Evolutionary conservation across 2,113 vertebrate genomes (phyloP).

Genomic region (Barbus barbus): DNA sequence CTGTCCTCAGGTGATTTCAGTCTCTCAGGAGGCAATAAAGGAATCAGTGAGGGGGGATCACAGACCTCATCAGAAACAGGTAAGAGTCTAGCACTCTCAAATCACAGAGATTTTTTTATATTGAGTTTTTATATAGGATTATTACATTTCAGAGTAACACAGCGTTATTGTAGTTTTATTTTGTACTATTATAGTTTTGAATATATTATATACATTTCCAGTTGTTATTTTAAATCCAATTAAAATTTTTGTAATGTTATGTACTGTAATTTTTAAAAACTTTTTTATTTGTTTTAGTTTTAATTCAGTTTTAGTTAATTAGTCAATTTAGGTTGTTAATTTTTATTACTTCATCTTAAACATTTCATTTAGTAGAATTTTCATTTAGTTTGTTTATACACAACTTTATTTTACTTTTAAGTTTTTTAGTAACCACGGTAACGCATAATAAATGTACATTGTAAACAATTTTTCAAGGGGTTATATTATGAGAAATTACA

Average conservation of each 20-base stretch:
- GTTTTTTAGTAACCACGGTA: not conserved
- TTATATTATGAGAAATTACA: not conserved
- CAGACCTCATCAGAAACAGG: constrained; percentile 71
- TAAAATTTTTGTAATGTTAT: not conserved
- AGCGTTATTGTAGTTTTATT: not conserved
- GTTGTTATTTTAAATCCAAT: not conserved
- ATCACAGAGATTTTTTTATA: not conserved
- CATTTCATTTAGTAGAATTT: not conserved
- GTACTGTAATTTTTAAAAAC: not conserved
- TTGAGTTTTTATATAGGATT: not conserved
- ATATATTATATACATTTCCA: not conserved
- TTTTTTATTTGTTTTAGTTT: not conserved
- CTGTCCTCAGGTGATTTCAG: constrained; percentile 78
- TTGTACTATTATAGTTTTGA: not conserved
- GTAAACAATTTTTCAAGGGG: not conserved
- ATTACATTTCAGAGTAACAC: not conserved
- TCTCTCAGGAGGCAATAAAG: constrained; percentile 83
- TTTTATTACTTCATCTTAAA: not conserved
- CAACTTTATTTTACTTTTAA: no score
- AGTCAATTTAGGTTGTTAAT: no score
- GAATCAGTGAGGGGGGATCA: constrained; percentile 73
- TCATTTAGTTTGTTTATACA: no score
- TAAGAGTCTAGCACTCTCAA: not conserved
- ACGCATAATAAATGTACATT: not conserved
- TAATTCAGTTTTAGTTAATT: not conserved